Evolutionary conservation across 2,113 vertebrate genomes (phyloP).

Genomic region (Maccullochella peelii): DNA sequence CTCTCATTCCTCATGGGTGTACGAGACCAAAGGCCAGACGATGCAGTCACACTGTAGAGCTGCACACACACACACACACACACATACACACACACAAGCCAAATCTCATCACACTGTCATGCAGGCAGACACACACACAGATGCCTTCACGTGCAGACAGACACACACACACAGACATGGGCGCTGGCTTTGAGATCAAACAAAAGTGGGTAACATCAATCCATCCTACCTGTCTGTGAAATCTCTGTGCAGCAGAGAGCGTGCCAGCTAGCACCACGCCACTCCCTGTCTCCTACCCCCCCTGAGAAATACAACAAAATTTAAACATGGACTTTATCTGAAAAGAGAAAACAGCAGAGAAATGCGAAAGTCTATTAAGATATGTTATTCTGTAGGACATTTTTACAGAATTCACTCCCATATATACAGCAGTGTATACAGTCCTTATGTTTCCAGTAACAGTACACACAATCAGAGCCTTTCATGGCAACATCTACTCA

Average conservation of each 20-base stretch:
- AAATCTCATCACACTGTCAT: conserved; percentile 56
- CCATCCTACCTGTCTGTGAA: conserved; percentile 49
- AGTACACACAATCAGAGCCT: neutral
- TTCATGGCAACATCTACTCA: neutral
- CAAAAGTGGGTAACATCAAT: conserved; percentile 59
- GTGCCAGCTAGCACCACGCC: conserved; percentile 21
- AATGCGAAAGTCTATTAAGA: neutral
- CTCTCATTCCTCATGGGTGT: conserved; percentile 61
- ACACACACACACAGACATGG: conserved; percentile 32
- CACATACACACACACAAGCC: conserved; percentile 22
- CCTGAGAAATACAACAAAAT: too few species aligned
- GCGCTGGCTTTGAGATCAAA: conserved; percentile 67
- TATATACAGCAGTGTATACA: neutral
- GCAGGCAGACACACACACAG: conserved; percentile 19
- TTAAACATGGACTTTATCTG: neutral
- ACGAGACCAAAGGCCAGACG: conserved; percentile 71
- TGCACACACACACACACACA: conserved; percentile 20
- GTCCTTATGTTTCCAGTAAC: neutral
- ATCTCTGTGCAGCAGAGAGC: conserved; percentile 35
- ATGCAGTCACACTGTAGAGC: conserved; percentile 11
- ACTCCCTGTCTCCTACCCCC: conserved; percentile 22
- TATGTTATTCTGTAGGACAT: neutral
- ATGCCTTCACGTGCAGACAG: conserved; percentile 38
- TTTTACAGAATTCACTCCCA: neutral
- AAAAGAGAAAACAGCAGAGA: neutral